Evolutionary conservation across 2,797 vertebrate species (phyloP), one percentile per base, ranked within the genome.

Genomic region (Falco naumanni): DNA sequence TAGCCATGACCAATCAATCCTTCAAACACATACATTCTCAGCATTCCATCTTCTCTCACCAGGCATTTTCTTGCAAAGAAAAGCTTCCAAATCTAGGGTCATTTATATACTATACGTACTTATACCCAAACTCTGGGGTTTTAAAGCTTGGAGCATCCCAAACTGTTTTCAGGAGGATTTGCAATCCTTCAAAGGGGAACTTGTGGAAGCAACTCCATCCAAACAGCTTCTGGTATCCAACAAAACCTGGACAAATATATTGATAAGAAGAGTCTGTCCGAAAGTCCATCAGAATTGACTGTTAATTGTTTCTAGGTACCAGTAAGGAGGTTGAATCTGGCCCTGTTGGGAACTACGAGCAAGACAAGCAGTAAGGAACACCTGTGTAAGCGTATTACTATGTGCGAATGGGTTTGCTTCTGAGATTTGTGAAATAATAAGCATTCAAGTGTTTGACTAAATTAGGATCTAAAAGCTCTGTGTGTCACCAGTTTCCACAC

Each of bases 31-130:
- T 7, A 22, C 9, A n/a, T 60, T 18, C 66, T 34, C 56, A 76
- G 45, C 37, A 25, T 61, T 25, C 16, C 47, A 12, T 4, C 47
- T 22, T 37, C 15, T 64, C 28, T 31, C 56, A 17, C 9, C 24
- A 37, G 29, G 53, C 6, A 1, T 65, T 26, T 79, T 60, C 39
- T 65, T 45, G 34, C 45, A 50, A 51, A 50, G 34, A 57, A 72
- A 72, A 84, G 24, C 45, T 56, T 85, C 53, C 39, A 77, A 45
- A 84, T 22, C n/a, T n/a, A 22, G 11, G 22, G 26, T n/a, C 4
- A 47, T 61, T 57, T 28, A n/a, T 48, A 4, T 1, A 15, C 16
- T 26, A 1, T 8, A 20, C 1, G 1, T 7, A 48, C 77, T 68
- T 54, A 31, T 19, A 74, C 4, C 15, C 53, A 59, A 53, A 47